These are phyloP conservation scores for Polyommatus iphigenia DNA, from an alignment of 2,888 invertebrate genomes.

Conservation along the genomic window DNA sequence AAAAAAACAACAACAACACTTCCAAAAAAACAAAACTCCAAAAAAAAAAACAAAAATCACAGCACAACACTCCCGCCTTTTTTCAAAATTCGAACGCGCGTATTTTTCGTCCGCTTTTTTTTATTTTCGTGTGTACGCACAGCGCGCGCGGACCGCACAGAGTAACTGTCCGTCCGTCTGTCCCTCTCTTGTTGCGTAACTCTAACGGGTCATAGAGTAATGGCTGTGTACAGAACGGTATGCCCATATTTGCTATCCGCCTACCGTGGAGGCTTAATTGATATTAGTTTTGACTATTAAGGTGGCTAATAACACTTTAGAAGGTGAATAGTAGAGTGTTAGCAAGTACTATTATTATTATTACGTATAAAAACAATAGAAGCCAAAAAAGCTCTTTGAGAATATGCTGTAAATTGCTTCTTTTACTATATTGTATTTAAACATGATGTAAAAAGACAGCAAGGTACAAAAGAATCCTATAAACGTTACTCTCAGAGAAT, in stretches of 20 bases:
- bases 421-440: not conserved
- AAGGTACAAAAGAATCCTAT: not conserved
- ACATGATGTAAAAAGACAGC: not conserved
- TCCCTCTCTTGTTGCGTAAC: conserved; percentile 71
- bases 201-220: conserved; percentile 75
- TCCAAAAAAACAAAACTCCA: conserved; percentile 44
- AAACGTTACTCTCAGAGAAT: not conserved
- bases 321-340: not conserved
- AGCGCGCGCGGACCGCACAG: conserved; percentile 55
- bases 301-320: not conserved
- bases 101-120: conserved; percentile 47
- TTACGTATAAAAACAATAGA: not conserved
- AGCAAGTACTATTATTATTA: not conserved
- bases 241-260: conserved; percentile 26
- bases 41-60: conserved; percentile 36
- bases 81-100: conserved; percentile 44
- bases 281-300: conserved; percentile 7
- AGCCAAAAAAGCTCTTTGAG: not conserved
- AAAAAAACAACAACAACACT: conserved; percentile 45
- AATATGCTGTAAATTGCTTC: too few relatives aligned
- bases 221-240: conserved; percentile 60
- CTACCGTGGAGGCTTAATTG: conserved; percentile 20
- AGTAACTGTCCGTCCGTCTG: conserved; percentile 58
- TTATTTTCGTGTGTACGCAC: conserved; percentile 52
- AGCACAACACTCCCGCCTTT: conserved; percentile 28